Conservation (phyloP, 2,113 vertebrate genomes). For the Aviceda subcristata region DNA sequence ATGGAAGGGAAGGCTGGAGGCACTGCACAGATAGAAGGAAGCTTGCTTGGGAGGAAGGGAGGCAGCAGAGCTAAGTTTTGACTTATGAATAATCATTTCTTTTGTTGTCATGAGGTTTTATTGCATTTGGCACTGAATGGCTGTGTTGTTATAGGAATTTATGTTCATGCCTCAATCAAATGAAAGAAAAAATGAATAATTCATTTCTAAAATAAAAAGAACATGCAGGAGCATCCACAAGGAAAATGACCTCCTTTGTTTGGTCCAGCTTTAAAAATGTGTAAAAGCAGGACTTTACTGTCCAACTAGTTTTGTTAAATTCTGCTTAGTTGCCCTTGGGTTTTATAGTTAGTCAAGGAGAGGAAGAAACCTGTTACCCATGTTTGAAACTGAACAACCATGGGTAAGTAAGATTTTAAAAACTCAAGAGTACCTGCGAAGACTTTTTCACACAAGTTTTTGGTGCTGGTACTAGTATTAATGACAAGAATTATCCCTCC, state of each 20-base stretch:
- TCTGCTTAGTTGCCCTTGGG: not conserved
- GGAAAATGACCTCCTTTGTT: not conserved
- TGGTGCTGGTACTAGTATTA: not conserved
- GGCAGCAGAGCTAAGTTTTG: not conserved
- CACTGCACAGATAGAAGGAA: not conserved
- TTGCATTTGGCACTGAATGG: not conserved
- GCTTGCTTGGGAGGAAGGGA: not conserved
- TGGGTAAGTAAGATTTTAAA: not conserved
- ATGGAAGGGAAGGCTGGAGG: not conserved
- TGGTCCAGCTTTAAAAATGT: not conserved
- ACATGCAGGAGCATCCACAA: not conserved
- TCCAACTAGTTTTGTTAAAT: not conserved
- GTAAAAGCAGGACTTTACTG: not conserved
- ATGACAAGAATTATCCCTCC: not conserved
- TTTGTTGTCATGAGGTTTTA: slow-evolving; percentile 14
- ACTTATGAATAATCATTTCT: not conserved
- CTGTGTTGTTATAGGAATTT: not conserved
- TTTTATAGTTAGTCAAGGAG: not conserved
- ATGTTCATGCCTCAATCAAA: not conserved
- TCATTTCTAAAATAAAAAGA: not conserved
- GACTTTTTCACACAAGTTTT: not conserved
- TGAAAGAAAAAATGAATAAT: not conserved
- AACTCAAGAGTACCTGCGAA: not conserved
- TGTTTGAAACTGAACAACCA: not conserved
- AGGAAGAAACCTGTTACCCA: not conserved